Evolutionary conservation across 2,797 vertebrate species (phyloP), one percentile per base, ranked within the genome.

Genomic region (Anisognathus igniventris): DNA sequence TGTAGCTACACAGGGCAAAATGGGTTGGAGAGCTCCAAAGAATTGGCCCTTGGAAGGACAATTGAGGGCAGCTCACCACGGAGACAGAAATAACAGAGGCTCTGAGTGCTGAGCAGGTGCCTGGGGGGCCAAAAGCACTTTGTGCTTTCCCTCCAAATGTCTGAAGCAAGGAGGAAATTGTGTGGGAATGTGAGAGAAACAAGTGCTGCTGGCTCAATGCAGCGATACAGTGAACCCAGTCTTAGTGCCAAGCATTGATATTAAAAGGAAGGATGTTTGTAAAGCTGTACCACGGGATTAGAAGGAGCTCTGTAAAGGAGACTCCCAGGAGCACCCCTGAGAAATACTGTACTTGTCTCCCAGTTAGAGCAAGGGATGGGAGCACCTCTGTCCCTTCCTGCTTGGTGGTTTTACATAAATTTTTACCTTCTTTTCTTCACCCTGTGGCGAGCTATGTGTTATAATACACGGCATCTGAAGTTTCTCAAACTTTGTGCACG

Each of bases 21-120:
- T 7, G 19, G 5, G 1, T 16, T 73, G 9, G 39, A 72, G 57
- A 53, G 12, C 31, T 82, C 21, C 28, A 16, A 42, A 54, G 35
- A 58, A 1, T 3, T 51, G 57, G 4, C 21, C 25, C 13, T 44
- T 62, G 64, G 27, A 56, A 78, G n/a, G 54, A 39, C 0, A 1
- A 1, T 3, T 0, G 1, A 50, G 35, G 23, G 14, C 57, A 71
- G 7, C 39, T 81, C n/a, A 9, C 7, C 0, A 0, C 0, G 0
- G 19, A 19, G 40, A 2, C 40, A 18, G 21, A 57, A 39, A 30
- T 6, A 28, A 10, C 12, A 12, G 57, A 74, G 40, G 7, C 31
- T 48, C 28, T 12, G 25, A 51, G 17, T 40, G 35, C 19, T 22
- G 44, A 37, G 47, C 25, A 25, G 7, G 12, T 57, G 44, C 24